A percentile compares a stretch with the other conserved stretches of the same genome.
Conservation (phyloP, 2,797 vertebrate species). For the Anableps anableps region DNA sequence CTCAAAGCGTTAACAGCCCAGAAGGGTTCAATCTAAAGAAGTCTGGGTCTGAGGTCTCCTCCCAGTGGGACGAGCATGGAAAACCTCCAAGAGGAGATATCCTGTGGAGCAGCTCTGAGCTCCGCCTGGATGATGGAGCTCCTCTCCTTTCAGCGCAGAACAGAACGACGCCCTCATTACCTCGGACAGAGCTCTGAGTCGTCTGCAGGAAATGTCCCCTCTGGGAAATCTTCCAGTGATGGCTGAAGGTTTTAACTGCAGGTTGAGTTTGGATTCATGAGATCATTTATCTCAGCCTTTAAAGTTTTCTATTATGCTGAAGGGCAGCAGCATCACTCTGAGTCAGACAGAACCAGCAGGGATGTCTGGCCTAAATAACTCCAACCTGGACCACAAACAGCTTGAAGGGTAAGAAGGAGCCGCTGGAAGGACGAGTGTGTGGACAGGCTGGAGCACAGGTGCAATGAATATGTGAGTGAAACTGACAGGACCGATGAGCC, state of each 20-base stretch:
- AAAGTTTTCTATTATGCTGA: neutral
- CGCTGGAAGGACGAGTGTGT: neutral
- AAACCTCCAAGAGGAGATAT: no score
- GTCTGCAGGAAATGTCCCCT: neutral
- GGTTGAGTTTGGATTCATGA: neutral
- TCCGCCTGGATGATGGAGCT: no score
- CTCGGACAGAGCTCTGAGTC: neutral
- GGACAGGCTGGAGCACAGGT: neutral
- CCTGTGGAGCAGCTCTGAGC: no score
- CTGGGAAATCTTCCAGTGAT: neutral
- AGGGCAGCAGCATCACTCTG: neutral
- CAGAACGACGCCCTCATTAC: neutral
- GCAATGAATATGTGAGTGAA: no score
- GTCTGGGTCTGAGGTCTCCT: no score
- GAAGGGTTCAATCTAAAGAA: no score
- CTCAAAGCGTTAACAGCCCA: no score
- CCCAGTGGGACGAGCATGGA: no score
- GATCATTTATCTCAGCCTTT: neutral
- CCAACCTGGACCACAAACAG: neutral
- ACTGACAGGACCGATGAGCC: no score
- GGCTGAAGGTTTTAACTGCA: neutral
- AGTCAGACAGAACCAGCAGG: neutral
- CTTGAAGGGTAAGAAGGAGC: neutral
- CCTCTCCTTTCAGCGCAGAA: no score
- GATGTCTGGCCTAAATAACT: neutral